phyloP scores from a whole-genome alignment of 2,113 vertebrate genomes.

The Perca schrenkii region DNA sequence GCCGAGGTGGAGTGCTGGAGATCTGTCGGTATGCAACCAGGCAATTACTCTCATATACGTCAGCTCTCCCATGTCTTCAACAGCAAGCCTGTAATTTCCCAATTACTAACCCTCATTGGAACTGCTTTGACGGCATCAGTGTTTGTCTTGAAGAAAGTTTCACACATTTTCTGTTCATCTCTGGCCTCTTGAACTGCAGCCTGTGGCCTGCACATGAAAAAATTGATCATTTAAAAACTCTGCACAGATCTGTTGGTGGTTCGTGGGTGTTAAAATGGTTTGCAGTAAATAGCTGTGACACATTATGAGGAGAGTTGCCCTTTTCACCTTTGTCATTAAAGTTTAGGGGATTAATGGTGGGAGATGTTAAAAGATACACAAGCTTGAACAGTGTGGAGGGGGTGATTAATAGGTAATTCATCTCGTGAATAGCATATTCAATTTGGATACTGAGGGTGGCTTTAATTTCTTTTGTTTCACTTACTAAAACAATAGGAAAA shows the following conservation, averaged over 20 bases:
- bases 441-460: constrained; percentile 7
- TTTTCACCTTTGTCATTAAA: constrained; percentile 42
- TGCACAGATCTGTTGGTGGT: background rate
- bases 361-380: constrained; percentile 22
- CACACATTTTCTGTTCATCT: constrained; percentile 46
- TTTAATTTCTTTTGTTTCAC: constrained; percentile 52
- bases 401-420: constrained; percentile 42
- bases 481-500: constrained; percentile 24
- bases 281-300: constrained; percentile 9
- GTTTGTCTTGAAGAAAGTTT: constrained; percentile 23
- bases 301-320: constrained; percentile 6
- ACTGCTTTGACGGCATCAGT: constrained; percentile 50
- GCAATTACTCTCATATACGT: constrained; percentile 77
- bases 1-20: constrained; percentile 76
- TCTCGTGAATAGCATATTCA: constrained; percentile 28
- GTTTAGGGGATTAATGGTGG: constrained; percentile 19
- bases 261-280: constrained; percentile 28
- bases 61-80: constrained; percentile 62
- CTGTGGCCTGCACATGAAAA: background rate
- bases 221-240: background rate
- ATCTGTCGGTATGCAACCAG: constrained; percentile 72
- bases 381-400: constrained; percentile 8
- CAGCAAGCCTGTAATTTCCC: constrained; percentile 64
- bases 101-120: constrained; percentile 55
- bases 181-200: constrained; percentile 20